Evolutionary conservation across 2,113 vertebrate genomes (phyloP).

Genomic region (Onychostruthus taczanowskii): DNA sequence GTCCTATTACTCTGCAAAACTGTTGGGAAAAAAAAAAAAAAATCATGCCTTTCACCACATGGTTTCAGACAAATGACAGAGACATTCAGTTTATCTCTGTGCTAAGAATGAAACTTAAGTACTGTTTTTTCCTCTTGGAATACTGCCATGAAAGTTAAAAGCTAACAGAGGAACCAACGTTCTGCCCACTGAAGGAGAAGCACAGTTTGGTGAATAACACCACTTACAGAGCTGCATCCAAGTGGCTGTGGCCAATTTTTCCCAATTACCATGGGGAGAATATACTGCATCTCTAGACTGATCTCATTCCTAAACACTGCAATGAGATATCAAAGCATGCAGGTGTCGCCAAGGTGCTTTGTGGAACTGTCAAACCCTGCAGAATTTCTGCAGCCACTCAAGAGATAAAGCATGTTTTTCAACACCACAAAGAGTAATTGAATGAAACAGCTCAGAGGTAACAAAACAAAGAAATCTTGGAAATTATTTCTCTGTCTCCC

Average conservation of each 20-base stretch:
- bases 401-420: not conserved
- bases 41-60: constrained; percentile 2
- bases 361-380: not conserved
- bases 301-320: not conserved
- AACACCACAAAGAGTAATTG: not conserved
- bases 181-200: not conserved
- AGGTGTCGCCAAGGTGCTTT: not conserved
- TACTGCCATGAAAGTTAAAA: not conserved
- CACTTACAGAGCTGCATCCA: not conserved
- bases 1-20: constrained; percentile 28
- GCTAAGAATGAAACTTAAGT: not conserved
- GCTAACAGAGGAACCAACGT: not conserved
- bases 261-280: not conserved
- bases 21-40: not conserved
- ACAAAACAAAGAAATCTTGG: not conserved
- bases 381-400: not conserved
- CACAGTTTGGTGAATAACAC: not conserved
- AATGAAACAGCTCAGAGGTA: not conserved
- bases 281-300: not conserved
- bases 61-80: constrained; percentile 45
- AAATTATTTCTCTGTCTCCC: constrained; percentile 11
- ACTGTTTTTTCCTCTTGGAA: constrained; percentile 4
- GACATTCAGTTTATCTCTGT: not conserved
- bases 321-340: not conserved
- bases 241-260: not conserved